A percentile compares a stretch with the other conserved stretches of the same genome.
These are phyloP conservation scores for Eulemur rubriventer DNA, from an alignment of 2,797 vertebrate species.

Conservation along the genomic window DNA sequence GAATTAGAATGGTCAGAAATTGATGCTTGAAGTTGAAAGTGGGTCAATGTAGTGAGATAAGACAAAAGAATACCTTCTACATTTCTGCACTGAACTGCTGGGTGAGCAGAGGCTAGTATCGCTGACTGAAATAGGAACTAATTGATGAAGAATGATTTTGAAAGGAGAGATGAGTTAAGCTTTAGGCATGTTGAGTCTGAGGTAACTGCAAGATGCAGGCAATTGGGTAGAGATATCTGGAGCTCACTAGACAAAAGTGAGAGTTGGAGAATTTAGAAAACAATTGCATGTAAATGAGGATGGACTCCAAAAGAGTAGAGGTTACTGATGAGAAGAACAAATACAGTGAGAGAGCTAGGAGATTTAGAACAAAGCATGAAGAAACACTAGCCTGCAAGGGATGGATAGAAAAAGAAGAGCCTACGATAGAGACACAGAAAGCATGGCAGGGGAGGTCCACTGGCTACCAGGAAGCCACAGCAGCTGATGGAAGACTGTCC, in stretches of 20 bases:
- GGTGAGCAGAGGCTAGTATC: not conserved
- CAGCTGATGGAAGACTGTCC: not conserved
- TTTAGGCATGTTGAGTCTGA: not conserved
- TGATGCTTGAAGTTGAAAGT: not conserved
- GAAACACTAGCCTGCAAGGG: not conserved
- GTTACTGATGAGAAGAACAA: not conserved
- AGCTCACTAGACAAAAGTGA: not conserved
- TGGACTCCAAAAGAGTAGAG: not conserved
- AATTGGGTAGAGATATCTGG: not conserved
- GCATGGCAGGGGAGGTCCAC: not conserved
- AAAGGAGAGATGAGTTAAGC: not conserved
- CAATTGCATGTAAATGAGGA: not conserved
- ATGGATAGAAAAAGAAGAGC: not conserved
- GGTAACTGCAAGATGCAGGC: not conserved
- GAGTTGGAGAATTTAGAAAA: not conserved
- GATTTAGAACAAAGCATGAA: not conserved
- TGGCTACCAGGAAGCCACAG: no score
- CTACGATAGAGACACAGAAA: not conserved
- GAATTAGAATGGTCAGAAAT: not conserved
- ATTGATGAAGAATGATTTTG: not conserved
- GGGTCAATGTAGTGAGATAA: not conserved
- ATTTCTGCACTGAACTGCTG: not conserved
- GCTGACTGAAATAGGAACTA: not conserved
- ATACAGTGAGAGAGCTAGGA: not conserved
- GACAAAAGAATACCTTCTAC: not conserved